These are phyloP conservation scores for Ancistrus triradiatus DNA, from an alignment of 2,113 vertebrate genomes.

Conservation along the genomic window DNA sequence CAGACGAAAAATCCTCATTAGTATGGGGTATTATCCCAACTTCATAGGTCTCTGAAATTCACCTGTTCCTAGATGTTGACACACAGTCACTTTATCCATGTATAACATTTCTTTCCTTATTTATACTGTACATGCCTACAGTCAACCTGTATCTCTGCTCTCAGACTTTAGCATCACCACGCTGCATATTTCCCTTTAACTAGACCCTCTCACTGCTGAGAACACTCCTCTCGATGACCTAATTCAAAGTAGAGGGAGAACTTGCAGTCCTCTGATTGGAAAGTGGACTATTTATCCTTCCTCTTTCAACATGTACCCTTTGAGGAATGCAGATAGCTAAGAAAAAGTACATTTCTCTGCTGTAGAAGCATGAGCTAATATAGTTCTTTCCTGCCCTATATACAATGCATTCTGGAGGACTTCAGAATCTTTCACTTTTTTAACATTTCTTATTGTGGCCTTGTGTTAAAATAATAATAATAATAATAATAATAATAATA, in stretches of 20 bases:
- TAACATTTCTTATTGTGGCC: no score
- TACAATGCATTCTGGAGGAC: no score
- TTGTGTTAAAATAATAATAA: no score
- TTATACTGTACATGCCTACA: slow-evolving; percentile 36
- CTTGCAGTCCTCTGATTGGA: slow-evolving; percentile 44
- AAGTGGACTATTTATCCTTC: slow-evolving; percentile 62
- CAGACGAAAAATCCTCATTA: no score
- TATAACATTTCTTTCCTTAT: slow-evolving; percentile 30
- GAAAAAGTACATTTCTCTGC: slow-evolving; percentile 46
- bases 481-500: no score
- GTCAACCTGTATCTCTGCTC: slow-evolving; percentile 46
- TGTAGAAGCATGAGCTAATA: slow-evolving; percentile 33
- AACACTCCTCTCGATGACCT: slow-evolving; percentile 43
- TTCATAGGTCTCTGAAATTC: no score
- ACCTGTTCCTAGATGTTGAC: slow-evolving; percentile 16
- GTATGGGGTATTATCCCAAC: no score
- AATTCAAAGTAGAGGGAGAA: slow-evolving; percentile 43
- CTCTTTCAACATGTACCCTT: slow-evolving; percentile 49
- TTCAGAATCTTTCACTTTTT: no score
- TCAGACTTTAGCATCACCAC: slow-evolving; percentile 39
- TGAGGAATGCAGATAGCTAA: slow-evolving; percentile 57
- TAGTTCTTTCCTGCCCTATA: slow-evolving; percentile 40
- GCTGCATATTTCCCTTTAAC: slow-evolving; percentile 11
- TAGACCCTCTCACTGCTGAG: slow-evolving; percentile 11
- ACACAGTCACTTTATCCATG: slow-evolving; percentile 24